phyloP scores from a whole-genome alignment of 23 tunicate genomes.

The Trididemnum clinides region DNA sequence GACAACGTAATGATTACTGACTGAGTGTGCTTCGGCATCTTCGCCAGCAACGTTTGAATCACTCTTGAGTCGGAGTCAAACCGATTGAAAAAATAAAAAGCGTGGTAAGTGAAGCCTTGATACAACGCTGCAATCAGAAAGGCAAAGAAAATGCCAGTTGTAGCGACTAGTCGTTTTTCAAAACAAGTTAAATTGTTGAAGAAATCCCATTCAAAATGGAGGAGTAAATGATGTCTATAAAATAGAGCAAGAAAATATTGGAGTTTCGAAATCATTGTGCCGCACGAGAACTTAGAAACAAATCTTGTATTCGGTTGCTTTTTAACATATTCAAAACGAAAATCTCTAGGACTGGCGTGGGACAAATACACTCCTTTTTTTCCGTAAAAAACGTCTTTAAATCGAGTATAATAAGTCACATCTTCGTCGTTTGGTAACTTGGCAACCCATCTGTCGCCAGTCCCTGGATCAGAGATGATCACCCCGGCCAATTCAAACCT shows the following conservation, averaged over 20 bases:
- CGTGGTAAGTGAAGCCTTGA: slow-evolving; percentile 39
- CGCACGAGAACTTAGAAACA: not conserved
- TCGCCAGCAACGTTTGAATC: not conserved
- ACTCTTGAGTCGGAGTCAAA: not conserved
- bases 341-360: slow-evolving; percentile 33
- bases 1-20: not conserved
- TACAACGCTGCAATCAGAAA: slow-evolving; percentile 19
- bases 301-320: not conserved
- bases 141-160: not conserved
- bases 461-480: slow-evolving; percentile 36
- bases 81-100: slow-evolving; percentile 21
- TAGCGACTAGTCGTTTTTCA: slow-evolving; percentile 27
- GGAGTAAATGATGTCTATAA: slow-evolving; percentile 7
- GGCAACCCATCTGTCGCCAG: slow-evolving; percentile 31
- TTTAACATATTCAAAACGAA: not conserved
- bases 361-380: slow-evolving; percentile 19
- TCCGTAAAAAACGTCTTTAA: not conserved
- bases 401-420: not conserved
- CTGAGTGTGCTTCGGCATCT: not conserved
- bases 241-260: not conserved
- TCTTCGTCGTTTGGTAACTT: not conserved
- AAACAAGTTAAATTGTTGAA: slow-evolving; percentile 33
- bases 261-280: not conserved
- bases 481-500: not conserved
- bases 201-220: not conserved